Base-by-base conservation (phyloP, 53 echinoderm and acorn worm genomes). In the Actinopyga echinites region DNA sequence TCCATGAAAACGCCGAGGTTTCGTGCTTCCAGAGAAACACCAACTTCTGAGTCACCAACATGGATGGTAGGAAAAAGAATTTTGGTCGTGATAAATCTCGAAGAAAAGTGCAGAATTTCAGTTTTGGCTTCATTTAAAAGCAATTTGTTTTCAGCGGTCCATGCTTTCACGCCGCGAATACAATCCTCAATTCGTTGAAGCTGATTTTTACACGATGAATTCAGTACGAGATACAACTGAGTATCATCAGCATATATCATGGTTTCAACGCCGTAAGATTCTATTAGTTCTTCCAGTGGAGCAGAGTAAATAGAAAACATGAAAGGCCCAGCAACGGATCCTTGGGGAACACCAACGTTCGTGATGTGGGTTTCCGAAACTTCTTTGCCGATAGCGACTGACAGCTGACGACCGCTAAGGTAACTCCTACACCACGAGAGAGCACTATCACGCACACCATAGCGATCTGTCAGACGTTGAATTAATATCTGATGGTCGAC, bases 401-500 rank as follows among this genome's bases (percentile, higher is more conserved):
- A n/a, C n/a, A n/a, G n/a, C n/a, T n/a, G n/a, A n/a, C n/a, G n/a
- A n/a, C n/a, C n/a, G n/a, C n/a, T n/a, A n/a, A n/a, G n/a, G n/a
- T n/a, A n/a, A n/a, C n/a, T n/a, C n/a, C n/a, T n/a, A 24, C 8
- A 63, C 64, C 64, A 63, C 24, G 25, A 24, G 17, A 63, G 64
- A 63, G 64, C 64, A 24, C 22, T 23, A 24, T 63, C 64, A 63
- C 24, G 64, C 17, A 63, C 64, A 23, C 64, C 24, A 23, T 63
- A 63, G 8, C 64, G 64, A 24, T 63, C 64, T 23, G 15, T 63
- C 64, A 63, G 64, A n/a, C n/a, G n/a, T n/a, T n/a, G n/a, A n/a
- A n/a, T n/a, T n/a, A n/a, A n/a, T n/a, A n/a, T n/a, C n/a, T 63
- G 64, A 63, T 63, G 64, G 24, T 63, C 64, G 55, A 54, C 55